Base-by-base conservation (phyloP, 2,888 invertebrate species). In the Hypsopygia costalis region DNA sequence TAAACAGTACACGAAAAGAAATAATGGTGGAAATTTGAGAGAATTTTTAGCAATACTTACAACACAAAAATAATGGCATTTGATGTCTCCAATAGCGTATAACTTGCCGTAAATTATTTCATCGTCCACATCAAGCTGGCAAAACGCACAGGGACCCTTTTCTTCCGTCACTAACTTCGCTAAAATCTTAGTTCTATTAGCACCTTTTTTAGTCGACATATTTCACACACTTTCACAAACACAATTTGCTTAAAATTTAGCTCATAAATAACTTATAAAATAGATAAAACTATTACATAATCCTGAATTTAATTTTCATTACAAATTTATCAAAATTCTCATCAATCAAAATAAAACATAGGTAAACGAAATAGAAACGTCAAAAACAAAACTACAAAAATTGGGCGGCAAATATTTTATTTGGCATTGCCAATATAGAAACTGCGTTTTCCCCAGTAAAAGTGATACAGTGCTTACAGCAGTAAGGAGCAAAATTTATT, bases 1-100 rank as follows among this genome's bases (percentile, higher is more conserved):
- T n/a, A n/a, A n/a, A n/a, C n/a, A n/a, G n/a, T n/a, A n/a, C n/a
- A n/a, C n/a, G n/a, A n/a, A n/a, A n/a, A n/a, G n/a, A n/a, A n/a
- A n/a, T n/a, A n/a, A n/a, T n/a, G n/a, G n/a, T n/a, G n/a, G n/a
- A n/a, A n/a, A n/a, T n/a, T n/a, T n/a, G n/a, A n/a, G n/a, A 41
- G 21, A n/a, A 10, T 30, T 30, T 9, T 10, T 30, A 9, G 21
- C 11, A 9, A 10, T 32, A 82, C 90, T 86, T 88, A 95, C 95
- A 82, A 94, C 87, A 68, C 95, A 95, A 73, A 92, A 94, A 58
- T 94, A 93, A 67, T 95, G 95, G 1, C 93, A 93, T 27, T 90
- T 78, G 16, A 94, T 77, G 7, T 90, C 85, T 7, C 89, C 82
- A 33, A 90, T 81, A 6, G 81, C 75, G 51, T 91, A 90, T 20